phyloP scores from a whole-genome alignment of 2,113 vertebrate genomes.

The Genyomyrus donnyi region DNA sequence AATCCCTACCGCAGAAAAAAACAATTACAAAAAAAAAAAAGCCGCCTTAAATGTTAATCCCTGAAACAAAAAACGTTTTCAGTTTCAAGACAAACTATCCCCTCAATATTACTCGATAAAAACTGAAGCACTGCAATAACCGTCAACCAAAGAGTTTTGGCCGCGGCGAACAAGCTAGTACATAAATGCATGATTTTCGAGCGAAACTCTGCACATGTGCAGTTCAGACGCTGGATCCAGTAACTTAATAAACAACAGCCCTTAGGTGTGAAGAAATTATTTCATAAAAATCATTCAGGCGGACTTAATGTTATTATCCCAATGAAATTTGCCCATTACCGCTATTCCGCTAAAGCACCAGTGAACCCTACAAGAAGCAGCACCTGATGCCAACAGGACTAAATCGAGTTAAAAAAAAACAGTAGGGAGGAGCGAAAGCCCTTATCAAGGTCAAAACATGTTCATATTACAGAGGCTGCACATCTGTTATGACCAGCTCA shows the following conservation, averaged over 20 bases:
- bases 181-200: background rate
- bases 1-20: background rate
- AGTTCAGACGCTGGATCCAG: slow-evolving; percentile 40
- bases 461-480: background rate
- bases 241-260: slow-evolving; percentile 48
- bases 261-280: slow-evolving; percentile 50
- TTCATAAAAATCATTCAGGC: slow-evolving; percentile 29
- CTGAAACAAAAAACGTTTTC: background rate
- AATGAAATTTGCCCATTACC: slow-evolving; percentile 17
- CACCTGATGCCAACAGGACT: slow-evolving; percentile 10
- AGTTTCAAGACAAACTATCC: background rate
- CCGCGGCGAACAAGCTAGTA: background rate
- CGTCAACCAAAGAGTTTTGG: background rate
- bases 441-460: slow-evolving; percentile 17
- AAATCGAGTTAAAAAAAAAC: slow-evolving; percentile 11
- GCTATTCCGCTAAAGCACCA: background rate
- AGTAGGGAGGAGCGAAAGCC: background rate
- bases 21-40: background rate
- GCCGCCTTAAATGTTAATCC: background rate
- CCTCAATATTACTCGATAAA: background rate
- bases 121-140: background rate
- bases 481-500: slow-evolving; percentile 17
- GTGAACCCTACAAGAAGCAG: background rate
- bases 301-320: slow-evolving; percentile 11
- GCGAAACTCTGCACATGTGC: background rate